Evolutionary conservation across 64 coral and sea anemone genomes (phyloP), one percentile per base, ranked within the genome.

Genomic region (Montipora sp.): DNA sequence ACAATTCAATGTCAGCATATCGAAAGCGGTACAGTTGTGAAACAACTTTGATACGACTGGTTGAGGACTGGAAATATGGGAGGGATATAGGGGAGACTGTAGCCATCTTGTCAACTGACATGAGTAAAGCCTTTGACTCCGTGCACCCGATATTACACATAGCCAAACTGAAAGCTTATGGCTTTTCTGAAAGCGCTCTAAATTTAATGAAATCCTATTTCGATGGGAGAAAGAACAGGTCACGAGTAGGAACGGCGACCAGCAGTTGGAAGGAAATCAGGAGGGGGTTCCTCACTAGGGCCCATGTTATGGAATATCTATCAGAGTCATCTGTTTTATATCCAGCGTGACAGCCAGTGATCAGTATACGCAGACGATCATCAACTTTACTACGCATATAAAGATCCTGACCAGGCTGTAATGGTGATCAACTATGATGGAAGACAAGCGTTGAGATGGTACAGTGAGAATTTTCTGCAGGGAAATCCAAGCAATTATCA

Each of bases 131-230:
- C 9, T 80, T 80, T 19, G 78, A 80, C 48, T 83, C 80, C 5
- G 12, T 83, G 21, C 80, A 57, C 51, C 80, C 80, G 23, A 51
- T 49, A 24, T 51, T 83, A 51, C 44, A 57, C 0, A 51, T 61
- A 16, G 10, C 13, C 6, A 83, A 83, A 61, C 80, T 83, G 21
- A 61, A 49, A 58, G 80, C 20, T 15, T 83, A 49, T 58, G 46
- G 16, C 36, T 83, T 83, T 23, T 57, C 48, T 15, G 80, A 83
- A 3, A 18, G 21, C 16, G 46, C 80, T 13, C 8, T 61, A 18
- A 61, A 51, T 18, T 51, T 83, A 51, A 83, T 83, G 53, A 1
- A 51, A 83, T 83, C 80, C 21, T 83, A 83, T 83, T 83, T 83
- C 13, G 51, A 44, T 58, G 53, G 22, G 12, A 44, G 57, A 59